Evolutionary conservation across 2,113 vertebrate species (phyloP).

Genomic region (Tympanuchus pallidicinctus): DNA sequence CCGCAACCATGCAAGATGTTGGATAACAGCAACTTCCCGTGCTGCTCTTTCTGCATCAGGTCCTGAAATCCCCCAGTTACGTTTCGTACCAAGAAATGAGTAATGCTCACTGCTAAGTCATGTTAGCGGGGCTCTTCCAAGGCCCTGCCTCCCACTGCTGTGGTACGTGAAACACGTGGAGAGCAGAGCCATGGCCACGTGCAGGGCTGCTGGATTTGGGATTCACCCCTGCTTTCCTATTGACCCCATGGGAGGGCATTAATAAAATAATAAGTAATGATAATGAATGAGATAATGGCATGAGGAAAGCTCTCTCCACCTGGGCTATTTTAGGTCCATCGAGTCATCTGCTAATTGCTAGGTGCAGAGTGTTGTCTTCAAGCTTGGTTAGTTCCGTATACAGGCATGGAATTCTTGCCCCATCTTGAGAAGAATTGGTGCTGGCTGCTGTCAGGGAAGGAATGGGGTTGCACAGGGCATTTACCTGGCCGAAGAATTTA

Average conservation of each 20-base stretch:
- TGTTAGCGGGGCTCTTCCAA: not conserved
- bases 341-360: not conserved
- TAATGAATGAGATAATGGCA: not conserved
- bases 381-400: not conserved
- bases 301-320: accelerated
- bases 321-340: accelerated
- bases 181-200: not conserved
- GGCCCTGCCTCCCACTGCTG: not conserved
- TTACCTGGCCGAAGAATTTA: conserved; percentile 15
- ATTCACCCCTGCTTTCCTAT: not conserved
- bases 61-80: conserved; percentile 16
- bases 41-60: not conserved
- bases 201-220: not conserved
- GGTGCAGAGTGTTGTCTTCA: not conserved
- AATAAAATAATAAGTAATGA: not conserved
- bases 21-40: not conserved
- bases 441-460: not conserved
- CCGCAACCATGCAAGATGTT: not conserved
- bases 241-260: not conserved
- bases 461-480: not conserved
- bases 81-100: conserved; percentile 16
- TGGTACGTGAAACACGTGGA: not conserved
- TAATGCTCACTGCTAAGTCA: not conserved
- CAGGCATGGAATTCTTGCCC: accelerated
- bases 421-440: not conserved